Base-by-base conservation (phyloP, 2,113 vertebrate species). In the Dipodomys merriami region DNA sequence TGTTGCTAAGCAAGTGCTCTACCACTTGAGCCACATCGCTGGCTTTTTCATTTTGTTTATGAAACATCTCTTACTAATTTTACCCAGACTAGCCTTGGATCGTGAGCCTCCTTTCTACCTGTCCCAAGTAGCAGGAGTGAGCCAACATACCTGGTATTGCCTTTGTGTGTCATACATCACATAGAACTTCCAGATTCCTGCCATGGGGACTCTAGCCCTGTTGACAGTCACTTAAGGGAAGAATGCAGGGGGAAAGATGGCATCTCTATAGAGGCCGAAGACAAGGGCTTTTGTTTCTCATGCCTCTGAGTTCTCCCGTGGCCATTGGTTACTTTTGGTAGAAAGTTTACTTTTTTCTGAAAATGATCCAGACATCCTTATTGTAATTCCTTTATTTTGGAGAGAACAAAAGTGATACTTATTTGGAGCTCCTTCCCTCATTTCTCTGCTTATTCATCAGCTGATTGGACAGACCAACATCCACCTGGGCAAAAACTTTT, bases 401-500 rank as follows among this genome's bases (percentile, higher is more conserved):
- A 1, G 27, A n/a, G 7, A 7, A n/a, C 46, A 22, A 46, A 19
- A 46, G 10, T 1, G 13, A 20, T 1, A 0, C 0, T 13, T 18
- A 0, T 6, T 10, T 7, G 8, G 23, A 20, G 27, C 30, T 11
- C 20, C 4, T 4, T 39, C 19, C 33, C 33, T 15, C 13, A 0
- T 68, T 19, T 79, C 7, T 88, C 93, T 86, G 46, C 30, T 87
- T 44, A 27, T 29, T 68, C 74, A 0, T 69, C 91, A 99, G 99
- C 98, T 99, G 87, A 91, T 90, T 0, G 99, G 99, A 0, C 98
- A 99, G 98, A 98, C 95, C 0, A 98, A 98, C 33, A 97, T 99
- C n/a, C 99, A 99, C 94, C 98, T 99, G 97, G 98, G 98, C 89
- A 99, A 99, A 96, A 99, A 98, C 95, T 99, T 98, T 95, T 99